Percentiles rank a stretch among this genome's conserved stretches.
Conservation (phyloP, 2,113 vertebrate species). For the Nettapus auritus region DNA sequence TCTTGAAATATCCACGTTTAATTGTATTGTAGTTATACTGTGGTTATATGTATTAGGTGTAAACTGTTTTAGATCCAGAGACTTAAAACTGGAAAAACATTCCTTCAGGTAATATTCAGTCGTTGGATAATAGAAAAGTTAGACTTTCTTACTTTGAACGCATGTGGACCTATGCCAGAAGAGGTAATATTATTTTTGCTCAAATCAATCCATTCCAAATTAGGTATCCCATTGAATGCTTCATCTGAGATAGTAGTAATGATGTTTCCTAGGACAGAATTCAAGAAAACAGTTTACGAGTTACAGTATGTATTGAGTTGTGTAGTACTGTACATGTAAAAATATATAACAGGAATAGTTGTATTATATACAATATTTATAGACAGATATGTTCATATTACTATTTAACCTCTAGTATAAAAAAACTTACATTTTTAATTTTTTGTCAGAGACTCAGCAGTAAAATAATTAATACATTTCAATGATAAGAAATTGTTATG, state of each 20-base stretch:
- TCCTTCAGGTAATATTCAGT: neutral
- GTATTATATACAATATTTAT: neutral
- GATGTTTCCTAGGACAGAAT: slow-evolving; percentile 82
- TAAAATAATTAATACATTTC: neutral
- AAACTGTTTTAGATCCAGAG: neutral
- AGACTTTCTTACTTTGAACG: slow-evolving; percentile 86
- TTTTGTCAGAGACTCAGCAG: neutral
- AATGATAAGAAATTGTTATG: neutral
- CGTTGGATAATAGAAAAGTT: neutral
- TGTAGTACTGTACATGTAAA: neutral
- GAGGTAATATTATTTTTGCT: slow-evolving; percentile 91
- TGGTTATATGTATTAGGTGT: neutral
- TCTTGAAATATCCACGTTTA: neutral
- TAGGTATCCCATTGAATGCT: slow-evolving; percentile 92
- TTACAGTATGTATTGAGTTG: neutral
- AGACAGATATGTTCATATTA: neutral
- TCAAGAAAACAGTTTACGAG: neutral
- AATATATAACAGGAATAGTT: neutral
- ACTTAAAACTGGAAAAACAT: neutral
- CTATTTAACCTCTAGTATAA: neutral
- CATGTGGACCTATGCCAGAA: slow-evolving; percentile 79
- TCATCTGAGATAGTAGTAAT: slow-evolving; percentile 88
- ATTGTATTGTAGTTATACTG: neutral
- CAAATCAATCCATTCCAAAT: slow-evolving; percentile 94
- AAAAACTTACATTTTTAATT: neutral